Base-by-base conservation (phyloP, 2,888 invertebrate species). In the Cyclophora albipunctata region DNA sequence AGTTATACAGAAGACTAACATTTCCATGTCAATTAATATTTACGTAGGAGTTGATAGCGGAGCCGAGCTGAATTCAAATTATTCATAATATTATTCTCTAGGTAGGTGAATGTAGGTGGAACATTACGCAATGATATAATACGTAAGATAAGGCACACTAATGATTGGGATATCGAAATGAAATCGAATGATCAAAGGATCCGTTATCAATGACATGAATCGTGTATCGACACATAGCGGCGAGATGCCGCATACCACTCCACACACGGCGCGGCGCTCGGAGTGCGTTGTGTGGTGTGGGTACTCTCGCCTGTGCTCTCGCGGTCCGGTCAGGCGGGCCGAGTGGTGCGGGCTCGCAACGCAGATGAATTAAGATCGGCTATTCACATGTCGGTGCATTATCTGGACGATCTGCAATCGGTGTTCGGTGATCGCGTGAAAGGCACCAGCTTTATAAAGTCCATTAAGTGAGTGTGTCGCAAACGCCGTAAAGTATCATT, bases 311-410 rank as follows among this genome's bases (percentile, higher is more conserved):
- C n/a, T n/a, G n/a, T n/a, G n/a, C n/a, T n/a, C n/a, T 80, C 81
- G 75, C 74, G 70, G 73, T 73, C 75, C 74, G 74, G 4, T 37
- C 37, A 37, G 5, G 37, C 4, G 37, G 37, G 71, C 63, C 53
- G 68, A 77, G 77, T 81, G 78, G 78, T 79, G 76, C 75, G 80
- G 81, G 78, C 79, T 80, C 78, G 78, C 75, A 73, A 78, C 78
- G 74, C 73, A 74, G 76, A 79, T 84, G 83, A 84, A 83, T 86
- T 84, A 85, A 84, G 82, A 85, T 81, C 84, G 83, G 78, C 86
- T 78, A 86, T 87, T 86, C 84, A 87, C 78, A 75, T 64, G 84
- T 84, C 83, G 70, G 67, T 64, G 71, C 72, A 78, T 81, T 84
- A 84, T 82, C 82, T 37, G 37, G 37, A 4, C 37, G 37, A 37